Evolutionary conservation across 2,113 vertebrate species (phyloP).

Genomic region (Hylia prasina): DNA sequence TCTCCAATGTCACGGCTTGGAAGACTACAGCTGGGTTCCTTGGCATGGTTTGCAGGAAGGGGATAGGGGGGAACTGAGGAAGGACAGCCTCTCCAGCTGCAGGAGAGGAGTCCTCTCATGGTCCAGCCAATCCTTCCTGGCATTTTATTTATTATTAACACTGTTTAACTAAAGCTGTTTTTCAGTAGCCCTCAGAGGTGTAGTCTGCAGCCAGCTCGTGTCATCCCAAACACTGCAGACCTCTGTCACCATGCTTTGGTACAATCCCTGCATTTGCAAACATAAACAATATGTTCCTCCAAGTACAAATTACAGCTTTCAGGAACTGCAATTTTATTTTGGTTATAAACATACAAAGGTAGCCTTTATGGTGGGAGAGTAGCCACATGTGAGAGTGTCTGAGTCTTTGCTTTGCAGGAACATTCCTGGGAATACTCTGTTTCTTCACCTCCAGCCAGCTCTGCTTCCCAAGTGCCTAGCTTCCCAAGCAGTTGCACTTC

Average conservation of each 20-base stretch:
- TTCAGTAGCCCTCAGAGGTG: neutral
- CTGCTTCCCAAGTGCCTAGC: neutral
- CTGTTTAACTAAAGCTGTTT: neutral
- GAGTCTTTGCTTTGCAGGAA: neutral
- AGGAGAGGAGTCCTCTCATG: neutral
- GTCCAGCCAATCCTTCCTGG: neutral
- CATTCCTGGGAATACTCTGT: neutral
- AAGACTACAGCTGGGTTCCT: neutral
- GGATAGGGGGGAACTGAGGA: neutral
- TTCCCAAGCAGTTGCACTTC: neutral
- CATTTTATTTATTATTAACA: conserved; percentile 6
- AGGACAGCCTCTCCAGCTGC: neutral
- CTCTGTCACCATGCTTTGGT: neutral
- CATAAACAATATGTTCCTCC: neutral
- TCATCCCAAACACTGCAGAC: conserved; percentile 10
- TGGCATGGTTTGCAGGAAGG: neutral
- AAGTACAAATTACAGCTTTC: neutral
- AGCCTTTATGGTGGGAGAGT: neutral
- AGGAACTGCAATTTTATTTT: conserved; percentile 18
- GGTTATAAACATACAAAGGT: conserved; percentile 14
- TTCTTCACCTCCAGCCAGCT: neutral
- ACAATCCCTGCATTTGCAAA: neutral
- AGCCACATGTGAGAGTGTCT: neutral
- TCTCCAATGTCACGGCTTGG: neutral
- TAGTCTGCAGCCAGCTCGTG: neutral